Percentiles rank a stretch among this genome's conserved stretches.
phyloP scores from a whole-genome alignment of 2,113 vertebrate genomes.

The Prunella himalayana region DNA sequence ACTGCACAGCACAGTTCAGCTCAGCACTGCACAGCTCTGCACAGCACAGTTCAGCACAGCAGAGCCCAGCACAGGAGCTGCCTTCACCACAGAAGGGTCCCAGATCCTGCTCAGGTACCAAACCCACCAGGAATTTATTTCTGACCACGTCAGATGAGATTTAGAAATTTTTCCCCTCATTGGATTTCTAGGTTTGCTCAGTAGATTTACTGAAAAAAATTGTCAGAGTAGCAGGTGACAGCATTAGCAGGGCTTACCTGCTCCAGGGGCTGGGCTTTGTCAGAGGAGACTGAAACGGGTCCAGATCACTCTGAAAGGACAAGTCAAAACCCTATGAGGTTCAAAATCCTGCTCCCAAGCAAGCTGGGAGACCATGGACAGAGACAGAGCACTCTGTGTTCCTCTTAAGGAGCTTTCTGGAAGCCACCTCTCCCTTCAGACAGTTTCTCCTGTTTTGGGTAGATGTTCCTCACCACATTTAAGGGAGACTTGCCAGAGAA shows the following conservation, averaged over 20 bases:
- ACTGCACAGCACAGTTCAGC: fast-evolving
- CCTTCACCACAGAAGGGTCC: neutral
- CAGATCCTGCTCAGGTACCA: neutral
- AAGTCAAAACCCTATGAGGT: neutral
- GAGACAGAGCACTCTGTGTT: fast-evolving
- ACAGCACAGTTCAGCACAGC: neutral
- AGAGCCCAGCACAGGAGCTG: fast-evolving
- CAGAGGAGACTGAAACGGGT: neutral
- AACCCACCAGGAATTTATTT: neutral
- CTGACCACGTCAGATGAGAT: neutral
- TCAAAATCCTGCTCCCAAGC: neutral
- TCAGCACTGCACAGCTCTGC: fast-evolving
- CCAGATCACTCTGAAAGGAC: neutral
- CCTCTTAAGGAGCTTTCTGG: neutral
- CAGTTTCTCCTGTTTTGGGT: neutral
- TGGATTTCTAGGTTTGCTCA: neutral
- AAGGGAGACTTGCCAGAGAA: neutral
- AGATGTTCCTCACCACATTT: neutral
- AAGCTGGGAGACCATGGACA: neutral
- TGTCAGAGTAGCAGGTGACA: neutral
- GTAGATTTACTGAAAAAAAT: neutral
- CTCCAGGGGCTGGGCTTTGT: neutral
- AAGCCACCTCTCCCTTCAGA: neutral
- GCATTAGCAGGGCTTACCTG: neutral
- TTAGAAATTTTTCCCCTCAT: fast-evolving